phyloP scores from a whole-genome alignment of 2,113 vertebrate species.

The Boulengeromyrus knoepffleri region DNA sequence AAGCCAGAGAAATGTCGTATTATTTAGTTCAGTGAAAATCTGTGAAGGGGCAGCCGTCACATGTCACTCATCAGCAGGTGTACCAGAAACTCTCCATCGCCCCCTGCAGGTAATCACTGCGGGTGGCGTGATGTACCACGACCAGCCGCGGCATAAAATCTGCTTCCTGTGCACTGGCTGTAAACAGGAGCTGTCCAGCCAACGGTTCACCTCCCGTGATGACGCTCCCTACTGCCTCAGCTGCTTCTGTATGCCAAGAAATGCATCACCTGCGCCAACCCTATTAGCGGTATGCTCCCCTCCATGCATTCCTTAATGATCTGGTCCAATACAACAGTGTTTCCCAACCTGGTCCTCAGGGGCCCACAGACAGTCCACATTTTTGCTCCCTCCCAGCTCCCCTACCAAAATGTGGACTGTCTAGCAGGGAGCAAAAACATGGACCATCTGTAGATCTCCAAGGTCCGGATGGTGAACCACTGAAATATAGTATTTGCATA shows the following conservation, averaged over 20 bases:
- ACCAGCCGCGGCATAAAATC: slow-evolving; percentile 77
- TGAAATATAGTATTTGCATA: neutral
- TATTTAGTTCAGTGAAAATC: neutral
- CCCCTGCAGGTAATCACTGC: slow-evolving; percentile 64
- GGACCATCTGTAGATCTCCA: neutral
- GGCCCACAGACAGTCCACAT: neutral
- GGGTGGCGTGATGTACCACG: slow-evolving; percentile 74
- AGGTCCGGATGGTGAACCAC: neutral
- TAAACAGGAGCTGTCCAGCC: slow-evolving; percentile 71
- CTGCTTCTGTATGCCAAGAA: slow-evolving; percentile 81
- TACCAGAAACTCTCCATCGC: neutral
- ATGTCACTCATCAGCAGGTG: neutral
- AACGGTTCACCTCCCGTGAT: slow-evolving; percentile 74
- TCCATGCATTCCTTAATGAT: neutral
- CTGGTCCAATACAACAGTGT: neutral
- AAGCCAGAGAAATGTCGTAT: neutral
- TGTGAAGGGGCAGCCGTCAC: neutral
- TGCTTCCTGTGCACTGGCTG: slow-evolving; percentile 76
- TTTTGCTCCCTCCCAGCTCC: neutral
- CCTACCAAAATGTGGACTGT: too few relatives aligned
- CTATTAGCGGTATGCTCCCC: slow-evolving; percentile 67
- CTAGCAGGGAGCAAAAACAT: neutral
- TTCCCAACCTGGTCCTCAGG: neutral
- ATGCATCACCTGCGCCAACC: slow-evolving; percentile 73
- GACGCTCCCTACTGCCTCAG: slow-evolving; percentile 73